phyloP scores from a whole-genome alignment of 2,113 vertebrate genomes.

The Chloebia gouldiae region DNA sequence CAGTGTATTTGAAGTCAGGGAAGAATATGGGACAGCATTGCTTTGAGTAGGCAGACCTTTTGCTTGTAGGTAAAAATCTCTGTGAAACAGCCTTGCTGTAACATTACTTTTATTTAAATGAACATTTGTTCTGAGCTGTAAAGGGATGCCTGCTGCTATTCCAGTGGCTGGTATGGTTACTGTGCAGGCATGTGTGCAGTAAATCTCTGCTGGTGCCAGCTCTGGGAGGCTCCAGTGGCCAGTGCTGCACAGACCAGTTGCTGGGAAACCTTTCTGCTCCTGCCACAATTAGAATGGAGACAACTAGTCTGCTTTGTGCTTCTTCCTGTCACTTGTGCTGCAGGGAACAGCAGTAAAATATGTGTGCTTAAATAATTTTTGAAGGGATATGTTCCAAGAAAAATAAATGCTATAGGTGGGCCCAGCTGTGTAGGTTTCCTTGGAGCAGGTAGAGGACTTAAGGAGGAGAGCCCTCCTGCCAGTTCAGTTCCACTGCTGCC shows the following conservation, averaged over 20 bases:
- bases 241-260: not conserved
- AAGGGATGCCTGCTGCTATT: not conserved
- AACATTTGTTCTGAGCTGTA: not conserved
- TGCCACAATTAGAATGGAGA: not conserved
- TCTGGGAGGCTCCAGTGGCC: not conserved
- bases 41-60: not conserved
- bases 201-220: not conserved
- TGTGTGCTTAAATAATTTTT: not conserved
- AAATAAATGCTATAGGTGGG: not conserved
- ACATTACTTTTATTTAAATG: not conserved
- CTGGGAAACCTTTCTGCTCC: constrained; percentile 24
- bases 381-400: not conserved
- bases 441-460: not conserved
- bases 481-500: not conserved
- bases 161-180: not conserved
- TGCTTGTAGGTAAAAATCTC: not conserved
- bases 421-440: not conserved
- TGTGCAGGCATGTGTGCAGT: not conserved
- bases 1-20: not conserved
- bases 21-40: not conserved
- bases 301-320: not conserved
- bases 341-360: not conserved
- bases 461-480: not conserved
- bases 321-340: not conserved
- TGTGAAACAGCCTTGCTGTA: not conserved